Base-by-base conservation (phyloP, 1,140 invertebrate genomes). In the Drosophila micromelanica region DNA sequence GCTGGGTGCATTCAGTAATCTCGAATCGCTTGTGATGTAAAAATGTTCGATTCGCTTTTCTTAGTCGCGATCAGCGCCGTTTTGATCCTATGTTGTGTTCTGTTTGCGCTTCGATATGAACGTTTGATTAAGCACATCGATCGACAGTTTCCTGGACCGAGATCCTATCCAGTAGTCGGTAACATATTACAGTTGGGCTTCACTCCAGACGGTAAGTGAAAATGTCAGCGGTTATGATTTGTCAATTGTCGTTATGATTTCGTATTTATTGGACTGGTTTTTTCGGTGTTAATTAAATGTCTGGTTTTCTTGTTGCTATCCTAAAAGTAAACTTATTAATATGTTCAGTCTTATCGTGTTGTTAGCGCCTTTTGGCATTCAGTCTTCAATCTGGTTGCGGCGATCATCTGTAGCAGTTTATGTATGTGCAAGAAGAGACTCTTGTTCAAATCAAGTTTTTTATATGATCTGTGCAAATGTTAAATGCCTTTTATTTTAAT, bases 341-440 rank as follows among this genome's bases (percentile, higher is more conserved):
- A 54, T 73, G 64, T 60, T 38, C 38, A 12, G 35, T 49, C 56
- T 71, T 64, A 52, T 57, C 54, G 57, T 65, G 54, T 15, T 56
- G 20, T 76, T 73, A 51, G 69, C 79, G 70, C 84, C 77, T 74
- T 75, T 89, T 89, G 79, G 65, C 82, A 87, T 82, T 87, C 73
- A 71, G 55, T 54, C 68, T 38, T 27, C 37, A 45, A 60, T 64
- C 35, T 52, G 42, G 11, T 46, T 64, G 56, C 35, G 38, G 15
- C 32, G 69, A 42, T 51, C 64, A 64, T 59, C 32, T 48, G 55
- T 52, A 5, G 11, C 43, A 32, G 35, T 27, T 62, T 49, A 40
- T 51, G 45, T 59, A 32, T 45, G 49, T 54, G 42, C 51, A 30
- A 38, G 9, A 23, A 5, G 8, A 49, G 13, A 20, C 32, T 23